A percentile compares a stretch with the other conserved stretches of the same genome.
Conservation (phyloP, 2,888 invertebrate genomes). For the Noctua pronuba region DNA sequence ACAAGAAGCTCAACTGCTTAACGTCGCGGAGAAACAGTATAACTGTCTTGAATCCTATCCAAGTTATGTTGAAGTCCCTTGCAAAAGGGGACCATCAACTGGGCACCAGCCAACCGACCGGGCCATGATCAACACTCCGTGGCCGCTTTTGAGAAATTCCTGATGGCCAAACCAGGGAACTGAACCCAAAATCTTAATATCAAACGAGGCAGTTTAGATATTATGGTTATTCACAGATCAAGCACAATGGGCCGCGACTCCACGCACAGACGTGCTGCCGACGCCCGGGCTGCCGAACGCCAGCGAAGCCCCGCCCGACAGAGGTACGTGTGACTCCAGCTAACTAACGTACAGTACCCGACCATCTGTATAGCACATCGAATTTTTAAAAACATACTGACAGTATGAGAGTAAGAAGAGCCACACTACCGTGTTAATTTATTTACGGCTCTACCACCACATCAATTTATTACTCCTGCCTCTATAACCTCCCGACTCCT, state of each 20-base stretch:
- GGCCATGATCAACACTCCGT: background rate
- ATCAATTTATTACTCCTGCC: background rate
- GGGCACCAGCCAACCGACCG: background rate
- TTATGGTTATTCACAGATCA: slow-evolving; percentile 45
- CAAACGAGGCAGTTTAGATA: background rate
- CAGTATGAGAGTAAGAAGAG: background rate
- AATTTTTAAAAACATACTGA: background rate
- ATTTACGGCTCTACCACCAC: background rate
- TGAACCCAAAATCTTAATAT: background rate
- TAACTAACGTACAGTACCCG: background rate
- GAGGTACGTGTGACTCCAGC: slow-evolving; percentile 21
- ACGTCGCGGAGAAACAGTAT: background rate
- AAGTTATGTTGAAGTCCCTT: background rate
- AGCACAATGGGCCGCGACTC: slow-evolving; percentile 59
- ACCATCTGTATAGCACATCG: background rate
- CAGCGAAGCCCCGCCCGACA: slow-evolving; percentile 34
- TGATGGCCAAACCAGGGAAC: background rate
- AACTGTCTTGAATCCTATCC: background rate
- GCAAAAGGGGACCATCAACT: background rate
- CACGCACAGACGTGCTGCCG: slow-evolving; percentile 62
- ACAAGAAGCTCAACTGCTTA: background rate
- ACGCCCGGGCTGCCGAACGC: slow-evolving; percentile 49
- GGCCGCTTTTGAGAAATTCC: background rate
- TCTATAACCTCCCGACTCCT: too few species aligned
- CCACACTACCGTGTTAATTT: background rate